A percentile compares a stretch with the other conserved stretches of the same genome.
These are phyloP conservation scores for Oreotrochilus melanogaster DNA, from an alignment of 2,113 vertebrate species.

Conservation along the genomic window DNA sequence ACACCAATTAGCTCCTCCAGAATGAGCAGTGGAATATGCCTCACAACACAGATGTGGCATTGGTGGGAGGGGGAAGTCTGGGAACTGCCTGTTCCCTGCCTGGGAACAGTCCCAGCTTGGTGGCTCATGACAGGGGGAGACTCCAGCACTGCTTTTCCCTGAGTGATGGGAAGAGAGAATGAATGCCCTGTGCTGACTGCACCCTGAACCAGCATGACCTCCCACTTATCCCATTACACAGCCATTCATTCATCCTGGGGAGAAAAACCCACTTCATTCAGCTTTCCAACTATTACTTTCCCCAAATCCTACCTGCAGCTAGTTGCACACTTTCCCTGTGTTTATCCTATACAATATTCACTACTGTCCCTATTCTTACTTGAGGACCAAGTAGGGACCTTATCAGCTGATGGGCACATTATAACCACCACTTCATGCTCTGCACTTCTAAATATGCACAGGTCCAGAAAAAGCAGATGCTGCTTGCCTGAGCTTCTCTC, in stretches of 20 bases:
- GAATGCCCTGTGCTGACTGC: not conserved
- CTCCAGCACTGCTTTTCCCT: not conserved
- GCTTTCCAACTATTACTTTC: not conserved
- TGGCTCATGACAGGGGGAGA: not conserved
- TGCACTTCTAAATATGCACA: not conserved
- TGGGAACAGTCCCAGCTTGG: not conserved
- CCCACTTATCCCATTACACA: not conserved
- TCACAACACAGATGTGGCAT: not conserved
- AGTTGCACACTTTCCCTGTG: not conserved
- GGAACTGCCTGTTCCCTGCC: not conserved
- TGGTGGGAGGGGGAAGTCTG: no score
- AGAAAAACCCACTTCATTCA: not conserved
- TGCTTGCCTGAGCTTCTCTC: not conserved
- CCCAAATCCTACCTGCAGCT: not conserved
- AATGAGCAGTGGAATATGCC: not conserved
- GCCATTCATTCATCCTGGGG: not conserved
- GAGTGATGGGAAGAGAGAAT: not conserved
- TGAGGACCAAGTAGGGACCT: not conserved
- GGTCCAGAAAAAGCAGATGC: not conserved
- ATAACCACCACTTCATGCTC: not conserved
- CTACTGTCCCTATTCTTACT: not conserved
- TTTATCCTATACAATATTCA: not conserved
- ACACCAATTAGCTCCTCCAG: not conserved
- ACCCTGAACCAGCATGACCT: not conserved
- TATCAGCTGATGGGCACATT: rapidly evolving